Evolutionary conservation across 2,888 invertebrate genomes (phyloP), one percentile per base, ranked within the genome.

Genomic region (Rutpela maculata): DNA sequence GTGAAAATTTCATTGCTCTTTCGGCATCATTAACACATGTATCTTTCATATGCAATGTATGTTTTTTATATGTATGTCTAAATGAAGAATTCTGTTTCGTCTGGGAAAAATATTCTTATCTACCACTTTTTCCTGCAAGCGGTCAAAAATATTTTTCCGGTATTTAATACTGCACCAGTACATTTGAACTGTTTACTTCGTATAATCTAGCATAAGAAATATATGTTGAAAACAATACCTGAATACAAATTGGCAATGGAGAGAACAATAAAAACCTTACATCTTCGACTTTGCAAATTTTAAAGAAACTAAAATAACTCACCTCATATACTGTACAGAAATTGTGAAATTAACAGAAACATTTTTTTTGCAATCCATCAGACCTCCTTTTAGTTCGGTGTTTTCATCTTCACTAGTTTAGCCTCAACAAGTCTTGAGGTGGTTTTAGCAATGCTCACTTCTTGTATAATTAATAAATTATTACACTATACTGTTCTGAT

Each of bases 231-330:
- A 35, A 7, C 31, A 35, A 50, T n/a, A 15, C 50, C 43, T 12
- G 12, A 50, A 50, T n/a, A 50, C n/a, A 50, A 35, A 6, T n/a
- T 15, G 50, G 50, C 4, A 50, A 1, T 50, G n/a, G 50, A 1
- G 4, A 50, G 3, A n/a, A 43, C 15, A 0, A n/a, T n/a, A n/a
- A n/a, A 15, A 50, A 15, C 0, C 50, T 15, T n/a, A n/a, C n/a
- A n/a, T 50, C 50, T 1, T 5, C 15, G 6, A n/a, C 1, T n/a
- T 50, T 50, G n/a, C 15, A n/a, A 50, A 50, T 50, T 50, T 50
- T 50, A 17, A 50, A 50, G 43, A n/a, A 50, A 50, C 50, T 50
- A n/a, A 50, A 50, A 50, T n/a, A 50, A 50, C 50, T 50, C 50
- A 50, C 50, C 50, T 50, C 50, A 17, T 50, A 12, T 50, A 50